Conservation (phyloP, 1,140 invertebrate species). For the Harpegnathos saltator region DNA sequence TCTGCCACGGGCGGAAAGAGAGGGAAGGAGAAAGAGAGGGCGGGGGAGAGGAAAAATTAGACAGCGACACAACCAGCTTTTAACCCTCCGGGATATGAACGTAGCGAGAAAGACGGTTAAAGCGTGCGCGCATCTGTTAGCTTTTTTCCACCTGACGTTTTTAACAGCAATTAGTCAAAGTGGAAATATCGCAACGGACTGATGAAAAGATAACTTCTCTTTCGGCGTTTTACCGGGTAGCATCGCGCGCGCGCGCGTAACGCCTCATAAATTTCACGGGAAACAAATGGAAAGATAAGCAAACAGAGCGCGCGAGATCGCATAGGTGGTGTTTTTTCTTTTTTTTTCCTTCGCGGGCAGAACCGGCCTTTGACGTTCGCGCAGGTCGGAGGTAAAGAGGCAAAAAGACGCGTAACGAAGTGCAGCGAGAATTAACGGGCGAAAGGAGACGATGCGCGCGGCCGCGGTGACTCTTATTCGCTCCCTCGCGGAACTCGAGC, state of each 20-base stretch:
- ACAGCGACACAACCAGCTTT: neutral
- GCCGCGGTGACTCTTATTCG: neutral
- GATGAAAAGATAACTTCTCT: neutral
- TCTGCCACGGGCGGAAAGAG: neutral
- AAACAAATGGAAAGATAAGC: neutral
- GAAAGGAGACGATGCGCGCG: neutral
- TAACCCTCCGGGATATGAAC: neutral
- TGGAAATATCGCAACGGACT: neutral
- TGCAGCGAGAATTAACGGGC: conserved; percentile 19
- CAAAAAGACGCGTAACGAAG: neutral
- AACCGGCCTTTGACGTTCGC: neutral
- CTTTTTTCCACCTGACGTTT: neutral
- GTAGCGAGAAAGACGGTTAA: neutral
- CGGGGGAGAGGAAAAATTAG: neutral
- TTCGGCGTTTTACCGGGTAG: too few relatives aligned
- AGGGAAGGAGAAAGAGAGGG: too few relatives aligned
- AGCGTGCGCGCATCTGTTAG: neutral
- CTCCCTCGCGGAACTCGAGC: neutral
- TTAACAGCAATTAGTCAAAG: neutral
- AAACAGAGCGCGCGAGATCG: neutral
- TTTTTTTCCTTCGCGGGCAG: neutral
- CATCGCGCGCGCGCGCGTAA: neutral
- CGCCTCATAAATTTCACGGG: conserved; percentile 9
- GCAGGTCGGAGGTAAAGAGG: neutral
- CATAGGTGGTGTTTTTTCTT: neutral